These are phyloP conservation scores for Hedychridium roseum DNA, from an alignment of 2,888 invertebrate species.

Conservation along the genomic window DNA sequence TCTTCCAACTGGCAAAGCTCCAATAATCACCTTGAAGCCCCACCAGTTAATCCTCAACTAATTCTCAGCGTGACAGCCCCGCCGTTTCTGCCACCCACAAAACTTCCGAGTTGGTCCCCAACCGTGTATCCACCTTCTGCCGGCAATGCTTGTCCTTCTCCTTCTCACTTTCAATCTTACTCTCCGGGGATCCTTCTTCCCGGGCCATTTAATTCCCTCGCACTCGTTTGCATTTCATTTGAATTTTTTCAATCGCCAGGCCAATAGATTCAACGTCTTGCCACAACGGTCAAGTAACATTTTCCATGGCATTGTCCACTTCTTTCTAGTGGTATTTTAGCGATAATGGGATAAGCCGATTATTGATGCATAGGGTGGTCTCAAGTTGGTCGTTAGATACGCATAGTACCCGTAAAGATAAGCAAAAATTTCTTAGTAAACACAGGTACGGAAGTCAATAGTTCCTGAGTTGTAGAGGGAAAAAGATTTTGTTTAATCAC, in stretches of 20 bases:
- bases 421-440: too few species aligned
- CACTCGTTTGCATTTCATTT: conserved; percentile 39
- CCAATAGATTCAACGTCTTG: conserved; percentile 8
- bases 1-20: conserved; percentile 57
- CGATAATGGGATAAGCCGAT: too few species aligned
- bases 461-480: too few species aligned
- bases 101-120: conserved; percentile 21
- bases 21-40: conserved; percentile 59
- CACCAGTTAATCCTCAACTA: conserved; percentile 56
- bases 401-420: too few species aligned
- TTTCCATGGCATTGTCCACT: too few species aligned
- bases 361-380: too few species aligned
- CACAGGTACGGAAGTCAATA: too few species aligned
- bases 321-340: too few species aligned
- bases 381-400: too few species aligned
- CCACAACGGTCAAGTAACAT: too few species aligned
- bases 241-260: conserved; percentile 34
- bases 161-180: not conserved
- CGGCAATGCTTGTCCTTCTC: conserved; percentile 4
- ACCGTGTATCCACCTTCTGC: conserved; percentile 15
- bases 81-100: conserved; percentile 31
- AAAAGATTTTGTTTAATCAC: too few species aligned
- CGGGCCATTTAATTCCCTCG: conserved; percentile 35
- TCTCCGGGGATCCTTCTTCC: conserved; percentile 6
- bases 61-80: conserved; percentile 53